Conservation (phyloP, 2,888 invertebrate genomes). For the Thyatira batis region DNA sequence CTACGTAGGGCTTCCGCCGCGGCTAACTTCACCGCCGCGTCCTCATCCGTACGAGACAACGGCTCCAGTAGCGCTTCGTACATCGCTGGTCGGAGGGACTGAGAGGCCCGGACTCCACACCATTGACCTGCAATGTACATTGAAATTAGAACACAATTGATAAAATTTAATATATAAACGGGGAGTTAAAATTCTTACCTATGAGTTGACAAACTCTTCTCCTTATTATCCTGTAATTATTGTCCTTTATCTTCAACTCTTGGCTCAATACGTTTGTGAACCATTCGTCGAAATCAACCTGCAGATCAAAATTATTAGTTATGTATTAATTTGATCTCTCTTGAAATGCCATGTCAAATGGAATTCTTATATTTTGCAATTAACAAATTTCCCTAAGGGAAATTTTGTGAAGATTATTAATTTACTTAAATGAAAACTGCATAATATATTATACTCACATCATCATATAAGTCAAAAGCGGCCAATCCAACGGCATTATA, state of each 20-base stretch:
- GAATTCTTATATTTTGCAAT: too few species aligned
- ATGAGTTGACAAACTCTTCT: constrained; percentile 93
- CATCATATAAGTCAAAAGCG: constrained; percentile 95
- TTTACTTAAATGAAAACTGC: too few species aligned
- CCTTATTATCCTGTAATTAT: constrained; percentile 92
- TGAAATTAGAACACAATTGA: background rate
- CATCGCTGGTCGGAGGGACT: constrained; percentile 89
- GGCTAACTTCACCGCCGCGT: constrained; percentile 93
- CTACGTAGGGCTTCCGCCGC: constrained; percentile 92
- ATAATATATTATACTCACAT: constrained; percentile 77
- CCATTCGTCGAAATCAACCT: constrained; percentile 97
- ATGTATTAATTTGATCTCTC: background rate
- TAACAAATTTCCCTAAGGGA: too few species aligned
- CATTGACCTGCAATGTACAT: constrained; percentile 78
- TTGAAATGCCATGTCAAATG: too few species aligned
- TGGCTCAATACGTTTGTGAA: constrained; percentile 90
- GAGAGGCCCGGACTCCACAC: constrained; percentile 92
- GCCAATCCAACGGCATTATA: constrained; percentile 95
- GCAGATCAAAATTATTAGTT: constrained; percentile 21
- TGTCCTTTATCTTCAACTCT: constrained; percentile 91
- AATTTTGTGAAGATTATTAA: too few species aligned
- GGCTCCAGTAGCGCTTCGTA: constrained; percentile 90
- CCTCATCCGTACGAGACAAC: constrained; percentile 85
- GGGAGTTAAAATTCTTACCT: constrained; percentile 68
- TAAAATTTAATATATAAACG: background rate